A percentile compares a stretch with the other conserved stretches of the same genome.
Conservation (phyloP, 2,888 invertebrate species). For the Helicoverpa assulta region DNA sequence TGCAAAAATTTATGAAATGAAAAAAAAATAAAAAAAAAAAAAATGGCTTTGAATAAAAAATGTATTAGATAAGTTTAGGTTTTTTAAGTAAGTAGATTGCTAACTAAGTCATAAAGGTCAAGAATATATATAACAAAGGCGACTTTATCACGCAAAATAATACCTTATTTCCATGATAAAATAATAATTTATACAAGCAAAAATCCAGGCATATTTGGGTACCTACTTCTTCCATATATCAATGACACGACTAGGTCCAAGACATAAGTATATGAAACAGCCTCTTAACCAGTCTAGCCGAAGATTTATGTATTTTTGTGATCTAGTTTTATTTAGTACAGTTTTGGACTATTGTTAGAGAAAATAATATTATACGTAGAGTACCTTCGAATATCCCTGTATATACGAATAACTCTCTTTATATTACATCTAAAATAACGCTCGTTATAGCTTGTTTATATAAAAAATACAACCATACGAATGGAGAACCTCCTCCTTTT, state of each 20-base stretch:
- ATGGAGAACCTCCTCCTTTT: no score
- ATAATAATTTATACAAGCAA: not conserved
- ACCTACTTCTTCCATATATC: not conserved
- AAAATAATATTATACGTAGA: not conserved
- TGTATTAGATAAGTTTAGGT: no score
- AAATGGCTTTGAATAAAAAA: no score
- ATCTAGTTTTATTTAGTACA: not conserved
- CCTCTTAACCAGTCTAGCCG: not conserved
- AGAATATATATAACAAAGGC: not conserved
- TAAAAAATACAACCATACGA: no score
- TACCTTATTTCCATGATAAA: not conserved
- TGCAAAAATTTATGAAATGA: no score
- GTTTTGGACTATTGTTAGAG: not conserved
- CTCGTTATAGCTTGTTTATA: no score
- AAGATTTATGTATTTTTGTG: not conserved
- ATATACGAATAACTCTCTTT: no score
- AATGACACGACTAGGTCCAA: not conserved
- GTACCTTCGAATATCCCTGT: no score
- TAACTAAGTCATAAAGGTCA: not conserved
- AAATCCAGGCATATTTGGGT: not conserved
- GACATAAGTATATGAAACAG: not conserved
- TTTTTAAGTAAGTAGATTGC: no score
- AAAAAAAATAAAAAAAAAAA: no score
- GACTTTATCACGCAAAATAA: not conserved
- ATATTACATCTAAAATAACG: no score